phyloP scores from a whole-genome alignment of 2,113 vertebrate species.

The Delphinapterus leucas region DNA sequence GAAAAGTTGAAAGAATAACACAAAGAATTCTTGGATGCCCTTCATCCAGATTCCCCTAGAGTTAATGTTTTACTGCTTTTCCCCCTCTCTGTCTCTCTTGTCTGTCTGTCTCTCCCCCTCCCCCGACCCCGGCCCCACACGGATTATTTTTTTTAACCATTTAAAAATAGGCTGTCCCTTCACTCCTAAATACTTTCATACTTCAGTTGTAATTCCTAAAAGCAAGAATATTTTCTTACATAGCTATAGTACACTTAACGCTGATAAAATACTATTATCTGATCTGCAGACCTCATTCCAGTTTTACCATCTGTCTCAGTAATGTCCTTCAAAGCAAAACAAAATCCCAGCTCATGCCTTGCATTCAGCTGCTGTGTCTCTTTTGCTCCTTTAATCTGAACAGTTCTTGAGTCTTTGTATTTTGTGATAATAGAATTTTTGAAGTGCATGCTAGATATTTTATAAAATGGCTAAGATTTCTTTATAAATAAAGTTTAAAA shows the following conservation, averaged over 20 bases:
- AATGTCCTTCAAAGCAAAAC: neutral
- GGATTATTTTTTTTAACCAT: neutral
- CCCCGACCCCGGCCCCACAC: neutral
- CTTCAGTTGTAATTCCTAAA: neutral
- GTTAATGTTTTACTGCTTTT: neutral
- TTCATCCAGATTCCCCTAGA: neutral
- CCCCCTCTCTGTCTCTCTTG: fast-evolving
- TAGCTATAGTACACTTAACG: neutral
- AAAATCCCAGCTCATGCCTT: neutral
- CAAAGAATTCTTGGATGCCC: neutral
- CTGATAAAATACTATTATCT: neutral
- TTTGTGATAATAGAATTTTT: neutral
- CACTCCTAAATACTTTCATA: neutral
- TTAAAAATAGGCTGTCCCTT: neutral
- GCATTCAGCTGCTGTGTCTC: fast-evolving
- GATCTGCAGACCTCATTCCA: neutral
- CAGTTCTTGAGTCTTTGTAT: neutral
- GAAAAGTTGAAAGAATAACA: neutral
- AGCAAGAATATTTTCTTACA: neutral
- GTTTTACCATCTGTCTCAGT: neutral
- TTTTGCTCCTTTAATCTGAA: neutral
- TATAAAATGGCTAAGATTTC: neutral
- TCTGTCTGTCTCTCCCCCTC: too few species aligned
- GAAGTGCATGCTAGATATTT: neutral
- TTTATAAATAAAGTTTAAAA: slow-evolving; percentile 17